Evolutionary conservation across 2,888 invertebrate species (phyloP).

Genomic region (Hofmannophila pseudospretella): DNA sequence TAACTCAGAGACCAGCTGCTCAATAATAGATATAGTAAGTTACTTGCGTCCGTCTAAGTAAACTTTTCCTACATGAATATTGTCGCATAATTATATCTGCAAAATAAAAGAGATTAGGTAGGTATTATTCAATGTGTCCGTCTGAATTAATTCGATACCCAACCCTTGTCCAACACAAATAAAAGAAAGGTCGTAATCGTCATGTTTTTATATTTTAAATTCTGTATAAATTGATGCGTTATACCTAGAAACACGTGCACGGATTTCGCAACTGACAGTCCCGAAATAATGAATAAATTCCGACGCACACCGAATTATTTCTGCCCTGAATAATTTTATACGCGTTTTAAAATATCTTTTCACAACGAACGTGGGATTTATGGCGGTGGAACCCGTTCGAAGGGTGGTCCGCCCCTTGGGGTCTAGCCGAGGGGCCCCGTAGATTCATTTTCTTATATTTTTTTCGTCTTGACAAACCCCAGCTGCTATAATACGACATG

Average conservation of each 20-base stretch:
- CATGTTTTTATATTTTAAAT: neutral
- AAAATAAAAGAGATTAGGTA: no score
- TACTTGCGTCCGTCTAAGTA: no score
- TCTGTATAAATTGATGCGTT: neutral
- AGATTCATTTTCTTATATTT: constrained; percentile 67
- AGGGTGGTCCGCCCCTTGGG: constrained; percentile 58
- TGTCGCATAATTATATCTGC: no score
- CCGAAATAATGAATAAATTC: constrained; percentile 55
- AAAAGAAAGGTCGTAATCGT: neutral
- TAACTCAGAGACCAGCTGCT: no score
- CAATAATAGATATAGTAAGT: no score
- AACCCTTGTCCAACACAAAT: neutral
- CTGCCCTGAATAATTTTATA: constrained; percentile 76
- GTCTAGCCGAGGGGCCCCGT: constrained; percentile 45
- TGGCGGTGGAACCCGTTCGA: constrained; percentile 70
- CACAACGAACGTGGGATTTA: constrained; percentile 74
- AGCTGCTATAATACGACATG: constrained; percentile 70
- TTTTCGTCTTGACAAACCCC: constrained; percentile 73
- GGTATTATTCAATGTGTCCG: no score
- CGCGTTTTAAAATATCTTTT: constrained; percentile 76
- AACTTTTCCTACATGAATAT: no score
- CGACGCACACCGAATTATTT: constrained; percentile 62
- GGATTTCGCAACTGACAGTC: constrained; percentile 38
- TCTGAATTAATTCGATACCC: no score
- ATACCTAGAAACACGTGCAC: constrained; percentile 54